A percentile compares a stretch with the other conserved stretches of the same genome.
phyloP scores from a whole-genome alignment of 2,888 invertebrate species.

The Volucella inanis region DNA sequence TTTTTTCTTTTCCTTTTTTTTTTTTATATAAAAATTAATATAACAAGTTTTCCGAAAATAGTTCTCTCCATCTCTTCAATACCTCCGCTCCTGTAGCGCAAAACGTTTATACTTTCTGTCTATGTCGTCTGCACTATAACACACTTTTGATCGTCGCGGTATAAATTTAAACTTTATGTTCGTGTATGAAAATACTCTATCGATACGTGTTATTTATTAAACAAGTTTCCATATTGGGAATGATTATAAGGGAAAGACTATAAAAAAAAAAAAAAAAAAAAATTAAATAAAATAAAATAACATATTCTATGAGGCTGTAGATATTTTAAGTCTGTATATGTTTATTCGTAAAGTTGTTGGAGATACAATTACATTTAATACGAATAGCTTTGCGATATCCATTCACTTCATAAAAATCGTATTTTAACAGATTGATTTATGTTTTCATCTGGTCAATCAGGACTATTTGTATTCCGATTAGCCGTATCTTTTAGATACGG shows the following conservation, averaged over 20 bases:
- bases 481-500: not conserved
- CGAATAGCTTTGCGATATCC: conserved; percentile 17
- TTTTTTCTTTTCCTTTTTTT: conserved; percentile 20
- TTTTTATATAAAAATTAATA: conserved; percentile 46
- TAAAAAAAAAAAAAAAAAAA: not conserved
- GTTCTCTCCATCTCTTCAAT: conserved; percentile 18
- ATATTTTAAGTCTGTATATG: not conserved
- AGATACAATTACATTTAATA: conserved; percentile 6
- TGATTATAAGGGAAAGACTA: too few relatives aligned
- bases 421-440: conserved; percentile 57
- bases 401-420: conserved; percentile 35
- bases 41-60: conserved; percentile 69
- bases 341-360: not conserved
- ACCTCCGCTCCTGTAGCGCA: not conserved
- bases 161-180: conserved; percentile 29
- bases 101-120: not conserved
- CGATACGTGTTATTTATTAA: conserved; percentile 58
- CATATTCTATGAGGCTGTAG: conserved; percentile 16
- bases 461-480: conserved; percentile 46
- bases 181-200: conserved; percentile 40
- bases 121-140: not conserved
- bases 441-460: conserved; percentile 20
- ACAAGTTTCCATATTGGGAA: conserved; percentile 62
- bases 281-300: conserved; percentile 17
- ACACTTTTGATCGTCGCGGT: conserved; percentile 21